A percentile compares a stretch with the other conserved stretches of the same genome.
These are phyloP conservation scores for Adoxophyes honmai DNA, from an alignment of 1,140 invertebrate genomes.

Conservation along the genomic window DNA sequence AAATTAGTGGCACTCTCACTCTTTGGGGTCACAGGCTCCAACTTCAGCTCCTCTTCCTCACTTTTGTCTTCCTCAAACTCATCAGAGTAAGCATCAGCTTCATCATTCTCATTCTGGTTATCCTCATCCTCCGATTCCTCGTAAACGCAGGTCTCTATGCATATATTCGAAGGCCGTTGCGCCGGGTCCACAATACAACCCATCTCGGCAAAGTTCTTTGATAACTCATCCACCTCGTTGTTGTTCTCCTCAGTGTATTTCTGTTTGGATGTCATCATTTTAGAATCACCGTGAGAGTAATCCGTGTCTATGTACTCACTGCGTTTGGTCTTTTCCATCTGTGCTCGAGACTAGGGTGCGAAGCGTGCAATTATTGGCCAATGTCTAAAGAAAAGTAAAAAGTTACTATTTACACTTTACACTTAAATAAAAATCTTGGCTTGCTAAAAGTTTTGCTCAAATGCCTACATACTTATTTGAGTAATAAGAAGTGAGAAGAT, in stretches of 20 bases:
- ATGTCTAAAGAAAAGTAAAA: conserved; percentile 21
- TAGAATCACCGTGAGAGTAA: conserved; percentile 58
- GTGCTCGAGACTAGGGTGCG: conserved; percentile 47
- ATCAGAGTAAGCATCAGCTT: conserved; percentile 59
- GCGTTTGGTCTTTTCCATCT: conserved; percentile 44
- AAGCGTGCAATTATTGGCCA: conserved; percentile 40
- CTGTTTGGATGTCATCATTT: conserved; percentile 55
- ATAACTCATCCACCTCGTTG: conserved; percentile 66
- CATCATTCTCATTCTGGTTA: conserved; percentile 36
- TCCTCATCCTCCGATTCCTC: conserved; percentile 31
- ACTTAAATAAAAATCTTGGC: background rate
- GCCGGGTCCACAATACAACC: conserved; percentile 65
- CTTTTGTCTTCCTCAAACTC: conserved; percentile 71
- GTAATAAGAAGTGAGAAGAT: no score
- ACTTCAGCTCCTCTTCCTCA: conserved; percentile 24
- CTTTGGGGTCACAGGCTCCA: background rate
- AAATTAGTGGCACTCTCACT: background rate
- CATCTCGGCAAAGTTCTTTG: conserved; percentile 67
- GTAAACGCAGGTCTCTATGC: conserved; percentile 59
- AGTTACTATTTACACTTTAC: background rate
- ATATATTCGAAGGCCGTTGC: conserved; percentile 61
- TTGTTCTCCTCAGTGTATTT: conserved; percentile 69
- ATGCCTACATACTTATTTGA: background rate
- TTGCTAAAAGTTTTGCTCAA: background rate
- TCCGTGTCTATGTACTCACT: conserved; percentile 40